These are phyloP conservation scores for Paguma larvata DNA, from an alignment of 2,797 vertebrate species.

Conservation along the genomic window DNA sequence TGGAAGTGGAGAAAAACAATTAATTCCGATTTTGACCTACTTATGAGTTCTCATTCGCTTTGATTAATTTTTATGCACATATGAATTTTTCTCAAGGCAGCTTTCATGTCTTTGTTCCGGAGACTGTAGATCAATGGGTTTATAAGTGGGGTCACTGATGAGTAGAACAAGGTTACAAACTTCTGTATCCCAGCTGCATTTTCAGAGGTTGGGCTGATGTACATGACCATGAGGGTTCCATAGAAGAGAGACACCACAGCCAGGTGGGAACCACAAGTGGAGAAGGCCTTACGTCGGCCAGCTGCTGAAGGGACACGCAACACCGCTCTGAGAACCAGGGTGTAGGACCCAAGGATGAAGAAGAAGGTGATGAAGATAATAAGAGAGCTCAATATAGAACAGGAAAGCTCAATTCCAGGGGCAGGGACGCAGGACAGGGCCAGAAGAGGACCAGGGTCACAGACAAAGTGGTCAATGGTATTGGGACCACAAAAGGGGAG, in stretches of 20 bases:
- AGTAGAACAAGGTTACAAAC: slow-evolving; percentile 65
- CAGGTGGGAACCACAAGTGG: slow-evolving; percentile 59
- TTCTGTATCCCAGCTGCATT: slow-evolving; percentile 42
- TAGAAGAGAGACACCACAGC: slow-evolving; percentile 60
- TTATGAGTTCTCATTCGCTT: not conserved
- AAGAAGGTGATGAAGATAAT: slow-evolving; percentile 59
- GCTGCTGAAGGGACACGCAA: slow-evolving; percentile 13
- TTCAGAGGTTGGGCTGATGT: slow-evolving; percentile 60
- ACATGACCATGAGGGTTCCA: slow-evolving; percentile 48
- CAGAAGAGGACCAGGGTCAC: slow-evolving; percentile 71
- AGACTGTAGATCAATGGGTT: slow-evolving; percentile 72
- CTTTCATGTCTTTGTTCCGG: slow-evolving; percentile 65
- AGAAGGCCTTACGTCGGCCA: slow-evolving; percentile 46
- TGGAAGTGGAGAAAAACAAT: not conserved
- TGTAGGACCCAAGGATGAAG: slow-evolving; percentile 62
- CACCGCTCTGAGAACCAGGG: slow-evolving; percentile 57
- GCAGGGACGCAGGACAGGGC: slow-evolving; percentile 9
- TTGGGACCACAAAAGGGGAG: slow-evolving; percentile 67
- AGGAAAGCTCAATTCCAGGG: slow-evolving; percentile 52
- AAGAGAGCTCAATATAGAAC: slow-evolving; percentile 12
- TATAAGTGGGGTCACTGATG: slow-evolving; percentile 58
- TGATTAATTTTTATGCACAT: not conserved
- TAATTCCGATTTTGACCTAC: not conserved
- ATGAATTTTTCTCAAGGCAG: slow-evolving; percentile 58
- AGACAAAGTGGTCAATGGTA: slow-evolving; percentile 69